These are phyloP conservation scores for Amphipoea oculea DNA, from an alignment of 2,888 invertebrate species.

Conservation along the genomic window DNA sequence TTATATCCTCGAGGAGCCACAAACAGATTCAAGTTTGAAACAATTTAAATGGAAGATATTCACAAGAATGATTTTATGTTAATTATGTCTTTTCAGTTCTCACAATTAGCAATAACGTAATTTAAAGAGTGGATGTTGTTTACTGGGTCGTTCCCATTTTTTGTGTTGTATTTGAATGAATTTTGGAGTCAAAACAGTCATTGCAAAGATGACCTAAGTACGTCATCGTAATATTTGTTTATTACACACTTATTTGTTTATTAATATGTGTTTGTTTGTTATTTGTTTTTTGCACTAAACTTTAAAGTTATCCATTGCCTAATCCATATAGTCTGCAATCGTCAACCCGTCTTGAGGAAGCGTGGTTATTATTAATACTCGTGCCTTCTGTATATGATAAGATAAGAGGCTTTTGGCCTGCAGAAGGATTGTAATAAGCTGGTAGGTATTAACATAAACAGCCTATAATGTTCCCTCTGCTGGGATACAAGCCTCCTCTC, in stretches of 20 bases:
- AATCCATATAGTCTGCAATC: background rate
- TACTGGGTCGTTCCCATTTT: constrained; percentile 42
- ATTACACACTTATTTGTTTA: background rate
- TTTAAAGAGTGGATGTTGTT: constrained; percentile 17
- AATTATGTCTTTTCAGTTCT: constrained; percentile 25
- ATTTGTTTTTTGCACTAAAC: background rate
- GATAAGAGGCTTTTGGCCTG: too few species aligned
- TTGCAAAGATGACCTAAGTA: background rate
- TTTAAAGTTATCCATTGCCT: background rate
- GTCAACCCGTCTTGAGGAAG: background rate
- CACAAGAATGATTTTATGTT: constrained; percentile 3
- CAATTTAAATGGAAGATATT: background rate
- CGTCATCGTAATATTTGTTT: background rate
- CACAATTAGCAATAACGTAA: constrained; percentile 32
- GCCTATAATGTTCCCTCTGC: too few species aligned
- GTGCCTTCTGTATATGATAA: too few species aligned
- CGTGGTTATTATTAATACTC: background rate
- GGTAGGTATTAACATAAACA: too few species aligned
- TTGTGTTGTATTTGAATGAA: constrained; percentile 4
- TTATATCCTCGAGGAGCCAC: background rate
- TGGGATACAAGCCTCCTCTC: too few species aligned
- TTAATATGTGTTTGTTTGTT: too few species aligned
- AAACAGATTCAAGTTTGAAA: background rate
- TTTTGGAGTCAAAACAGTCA: constrained; percentile 29
- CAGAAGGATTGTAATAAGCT: too few species aligned